These are phyloP conservation scores for Drosophila austrosaltans DNA, from an alignment of 2,888 invertebrate species.

Conservation along the genomic window DNA sequence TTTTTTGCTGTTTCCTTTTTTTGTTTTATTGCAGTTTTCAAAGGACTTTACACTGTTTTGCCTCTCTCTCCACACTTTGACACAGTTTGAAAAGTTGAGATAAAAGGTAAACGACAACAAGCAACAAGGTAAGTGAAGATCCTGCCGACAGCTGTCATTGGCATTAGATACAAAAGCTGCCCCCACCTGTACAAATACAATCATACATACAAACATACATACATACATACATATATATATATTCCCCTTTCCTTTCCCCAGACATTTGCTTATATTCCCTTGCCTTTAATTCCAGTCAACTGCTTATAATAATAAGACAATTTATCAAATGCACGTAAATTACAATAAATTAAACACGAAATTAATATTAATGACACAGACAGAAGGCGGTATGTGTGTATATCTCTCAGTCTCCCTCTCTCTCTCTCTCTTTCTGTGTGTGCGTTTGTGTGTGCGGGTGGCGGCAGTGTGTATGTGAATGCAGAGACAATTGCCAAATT, in stretches of 20 bases:
- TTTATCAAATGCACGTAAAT: slow-evolving; percentile 79
- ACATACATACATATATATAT: slow-evolving; percentile 10
- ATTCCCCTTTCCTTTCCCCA: background rate
- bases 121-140: slow-evolving; percentile 32
- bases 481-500: slow-evolving; percentile 72
- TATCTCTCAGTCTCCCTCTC: background rate
- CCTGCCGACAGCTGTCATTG: slow-evolving; percentile 29
- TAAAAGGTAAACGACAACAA: slow-evolving; percentile 4
- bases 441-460: background rate
- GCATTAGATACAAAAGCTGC: slow-evolving; percentile 18
- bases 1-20: slow-evolving; percentile 1
- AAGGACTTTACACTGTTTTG: slow-evolving; percentile 6
- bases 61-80: background rate
- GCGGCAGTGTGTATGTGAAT: slow-evolving; percentile 27
- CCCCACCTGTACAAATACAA: background rate
- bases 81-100: slow-evolving; percentile 9
- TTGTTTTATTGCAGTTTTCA: slow-evolving; percentile 38
- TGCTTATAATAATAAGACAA: slow-evolving; percentile 77
- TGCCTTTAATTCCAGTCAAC: slow-evolving; percentile 48
- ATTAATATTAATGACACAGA: slow-evolving; percentile 74
- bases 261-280: background rate
- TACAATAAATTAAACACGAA: slow-evolving; percentile 78
- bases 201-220: no score
- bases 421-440: background rate
- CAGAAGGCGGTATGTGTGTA: slow-evolving; percentile 45